Conservation (phyloP, 2,888 invertebrate species). For the Callimorpha dominula region DNA sequence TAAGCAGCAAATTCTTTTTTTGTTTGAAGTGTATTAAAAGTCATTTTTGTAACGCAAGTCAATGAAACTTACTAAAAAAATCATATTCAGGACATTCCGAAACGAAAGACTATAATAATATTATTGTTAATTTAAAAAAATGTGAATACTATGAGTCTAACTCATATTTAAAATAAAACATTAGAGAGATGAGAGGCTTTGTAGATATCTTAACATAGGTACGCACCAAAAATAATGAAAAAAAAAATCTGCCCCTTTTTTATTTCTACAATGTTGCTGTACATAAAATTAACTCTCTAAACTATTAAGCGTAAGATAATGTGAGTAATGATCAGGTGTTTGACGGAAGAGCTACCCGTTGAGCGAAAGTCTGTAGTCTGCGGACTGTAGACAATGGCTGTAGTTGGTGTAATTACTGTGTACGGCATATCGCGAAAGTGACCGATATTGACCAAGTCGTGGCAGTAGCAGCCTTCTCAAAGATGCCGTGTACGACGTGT, state of each 20-base stretch:
- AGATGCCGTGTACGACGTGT: neutral
- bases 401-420: slow-evolving; percentile 63
- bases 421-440: slow-evolving; percentile 68
- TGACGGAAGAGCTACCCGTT: slow-evolving; percentile 56
- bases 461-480: slow-evolving; percentile 10
- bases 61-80: neutral
- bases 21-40: neutral
- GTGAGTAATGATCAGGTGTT: slow-evolving; percentile 41
- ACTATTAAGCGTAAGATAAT: slow-evolving; percentile 31
- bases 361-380: slow-evolving; percentile 67
- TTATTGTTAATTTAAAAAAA: neutral
- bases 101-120: neutral
- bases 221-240: slow-evolving; percentile 5
- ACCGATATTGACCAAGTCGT: slow-evolving; percentile 36
- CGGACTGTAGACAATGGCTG: slow-evolving; percentile 63
- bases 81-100: neutral
- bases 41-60: neutral
- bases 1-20: neutral
- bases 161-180: neutral
- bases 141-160: neutral
- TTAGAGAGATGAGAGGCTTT: neutral
- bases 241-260: slow-evolving; percentile 1
- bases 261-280: slow-evolving; percentile 13
- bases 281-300: slow-evolving; percentile 48
- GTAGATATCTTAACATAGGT: neutral